Conservation (phyloP, 2,888 invertebrate species). For the Balanococcus diminutus region DNA sequence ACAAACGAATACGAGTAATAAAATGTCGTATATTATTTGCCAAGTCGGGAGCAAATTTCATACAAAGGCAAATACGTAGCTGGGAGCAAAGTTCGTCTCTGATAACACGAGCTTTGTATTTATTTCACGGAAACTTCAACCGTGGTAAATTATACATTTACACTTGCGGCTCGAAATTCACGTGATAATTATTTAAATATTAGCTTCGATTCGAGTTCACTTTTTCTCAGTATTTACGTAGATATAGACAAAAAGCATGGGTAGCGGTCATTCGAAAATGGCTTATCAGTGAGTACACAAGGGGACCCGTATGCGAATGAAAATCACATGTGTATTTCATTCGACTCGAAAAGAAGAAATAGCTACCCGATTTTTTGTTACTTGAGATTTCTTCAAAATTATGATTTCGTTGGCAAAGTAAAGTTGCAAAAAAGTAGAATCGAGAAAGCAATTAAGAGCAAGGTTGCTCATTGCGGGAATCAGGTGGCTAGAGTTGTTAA, state of each 20-base stretch:
- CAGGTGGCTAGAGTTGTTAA: not conserved
- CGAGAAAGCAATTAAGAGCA: not conserved
- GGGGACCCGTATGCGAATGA: not conserved
- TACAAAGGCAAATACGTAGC: not conserved
- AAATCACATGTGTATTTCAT: not conserved
- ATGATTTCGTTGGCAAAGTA: not conserved
- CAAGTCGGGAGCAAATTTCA: slow-evolving; percentile 33
- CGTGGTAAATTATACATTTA: not conserved
- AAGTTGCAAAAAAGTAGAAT: not conserved
- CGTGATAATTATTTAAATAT: slow-evolving; percentile 26
- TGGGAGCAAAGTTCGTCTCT: not conserved
- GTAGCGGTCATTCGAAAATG: slow-evolving; percentile 7
- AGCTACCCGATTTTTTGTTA: not conserved
- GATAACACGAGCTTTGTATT: slow-evolving; percentile 27
- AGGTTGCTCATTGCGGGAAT: not conserved
- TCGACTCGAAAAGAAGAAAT: not conserved
- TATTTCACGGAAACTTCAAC: slow-evolving; percentile 20
- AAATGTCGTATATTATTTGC: slow-evolving; percentile 16
- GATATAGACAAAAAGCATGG: not conserved
- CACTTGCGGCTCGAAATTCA: slow-evolving; percentile 15
- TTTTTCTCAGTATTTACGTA: slow-evolving; percentile 19
- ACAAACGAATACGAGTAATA: no score
- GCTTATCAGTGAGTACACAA: not conserved
- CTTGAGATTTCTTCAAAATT: not conserved
- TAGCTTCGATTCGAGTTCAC: not conserved